Evolutionary conservation across 2,113 vertebrate species (phyloP).

Genomic region (Quiscalus mexicanus): DNA sequence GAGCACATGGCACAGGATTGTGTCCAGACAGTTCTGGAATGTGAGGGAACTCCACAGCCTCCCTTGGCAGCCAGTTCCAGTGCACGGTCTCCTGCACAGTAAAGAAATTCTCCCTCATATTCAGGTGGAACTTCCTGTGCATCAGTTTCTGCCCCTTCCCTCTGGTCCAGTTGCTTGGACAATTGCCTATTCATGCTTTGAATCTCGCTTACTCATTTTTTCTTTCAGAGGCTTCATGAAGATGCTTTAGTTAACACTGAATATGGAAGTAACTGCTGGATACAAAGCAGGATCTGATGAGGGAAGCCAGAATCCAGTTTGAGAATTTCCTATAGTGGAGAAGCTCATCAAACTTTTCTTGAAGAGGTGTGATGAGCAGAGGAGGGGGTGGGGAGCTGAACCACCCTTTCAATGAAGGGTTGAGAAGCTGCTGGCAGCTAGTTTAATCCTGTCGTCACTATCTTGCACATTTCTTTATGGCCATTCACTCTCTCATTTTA

Average conservation of each 20-base stretch:
- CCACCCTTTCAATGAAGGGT: neutral
- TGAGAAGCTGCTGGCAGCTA: neutral
- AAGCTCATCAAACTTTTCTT: neutral
- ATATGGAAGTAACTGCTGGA: neutral
- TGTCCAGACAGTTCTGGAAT: neutral
- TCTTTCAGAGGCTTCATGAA: neutral
- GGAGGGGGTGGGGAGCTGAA: neutral
- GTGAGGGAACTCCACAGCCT: neutral
- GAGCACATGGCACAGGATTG: neutral
- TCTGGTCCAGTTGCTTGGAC: neutral
- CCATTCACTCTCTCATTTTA: neutral
- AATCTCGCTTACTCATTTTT: neutral
- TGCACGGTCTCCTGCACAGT: neutral
- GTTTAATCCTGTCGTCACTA: neutral
- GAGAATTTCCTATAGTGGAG: neutral
- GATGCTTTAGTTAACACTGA: neutral
- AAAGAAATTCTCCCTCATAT: neutral
- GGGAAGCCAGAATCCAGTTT: neutral
- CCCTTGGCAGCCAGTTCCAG: neutral
- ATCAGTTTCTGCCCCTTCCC: neutral
- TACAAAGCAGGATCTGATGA: neutral
- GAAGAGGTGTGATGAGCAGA: neutral
- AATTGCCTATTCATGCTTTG: neutral
- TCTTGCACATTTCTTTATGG: neutral
- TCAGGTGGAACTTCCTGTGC: neutral